phyloP scores from a whole-genome alignment of 2,888 invertebrate genomes.

The Macaria notata region DNA sequence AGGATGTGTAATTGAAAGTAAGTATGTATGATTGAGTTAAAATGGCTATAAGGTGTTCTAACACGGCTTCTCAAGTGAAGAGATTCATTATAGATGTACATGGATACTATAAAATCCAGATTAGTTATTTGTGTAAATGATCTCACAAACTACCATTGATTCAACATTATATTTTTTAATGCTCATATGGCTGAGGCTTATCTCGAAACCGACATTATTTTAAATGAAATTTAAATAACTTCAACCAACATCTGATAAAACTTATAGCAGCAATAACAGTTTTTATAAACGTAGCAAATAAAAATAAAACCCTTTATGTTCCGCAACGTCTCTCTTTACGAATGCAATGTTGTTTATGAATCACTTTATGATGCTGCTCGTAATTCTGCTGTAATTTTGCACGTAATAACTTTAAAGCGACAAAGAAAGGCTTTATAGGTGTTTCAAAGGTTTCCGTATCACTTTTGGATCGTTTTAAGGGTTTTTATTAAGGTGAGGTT shows the following conservation, averaged over 20 bases:
- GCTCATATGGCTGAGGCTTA: too few relatives aligned
- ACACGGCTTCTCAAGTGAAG: too few relatives aligned
- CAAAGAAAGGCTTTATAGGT: conserved; percentile 50
- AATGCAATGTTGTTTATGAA: conserved; percentile 28
- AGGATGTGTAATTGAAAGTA: too few relatives aligned
- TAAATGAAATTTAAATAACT: too few relatives aligned
- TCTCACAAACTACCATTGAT: too few relatives aligned
- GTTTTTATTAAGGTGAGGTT: conserved; percentile 46
- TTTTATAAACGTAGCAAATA: not conserved
- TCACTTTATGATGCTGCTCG: conserved; percentile 36
- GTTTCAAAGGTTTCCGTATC: conserved; percentile 46
- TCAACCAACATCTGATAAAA: not conserved
- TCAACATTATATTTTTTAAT: too few relatives aligned
- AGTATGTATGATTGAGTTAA: too few relatives aligned
- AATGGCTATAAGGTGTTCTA: too few relatives aligned
- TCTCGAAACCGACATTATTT: too few relatives aligned
- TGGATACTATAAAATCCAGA: too few relatives aligned
- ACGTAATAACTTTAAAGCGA: conserved; percentile 56
- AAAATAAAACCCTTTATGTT: conserved; percentile 10
- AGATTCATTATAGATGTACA: too few relatives aligned
- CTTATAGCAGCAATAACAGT: not conserved
- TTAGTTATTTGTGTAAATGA: too few relatives aligned
- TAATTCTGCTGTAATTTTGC: conserved; percentile 60
- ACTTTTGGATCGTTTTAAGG: conserved; percentile 41
- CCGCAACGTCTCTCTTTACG: conserved; percentile 12